phyloP scores from a whole-genome alignment of 2,797 vertebrate genomes.

The Acrossocheilus fasciatus region DNA sequence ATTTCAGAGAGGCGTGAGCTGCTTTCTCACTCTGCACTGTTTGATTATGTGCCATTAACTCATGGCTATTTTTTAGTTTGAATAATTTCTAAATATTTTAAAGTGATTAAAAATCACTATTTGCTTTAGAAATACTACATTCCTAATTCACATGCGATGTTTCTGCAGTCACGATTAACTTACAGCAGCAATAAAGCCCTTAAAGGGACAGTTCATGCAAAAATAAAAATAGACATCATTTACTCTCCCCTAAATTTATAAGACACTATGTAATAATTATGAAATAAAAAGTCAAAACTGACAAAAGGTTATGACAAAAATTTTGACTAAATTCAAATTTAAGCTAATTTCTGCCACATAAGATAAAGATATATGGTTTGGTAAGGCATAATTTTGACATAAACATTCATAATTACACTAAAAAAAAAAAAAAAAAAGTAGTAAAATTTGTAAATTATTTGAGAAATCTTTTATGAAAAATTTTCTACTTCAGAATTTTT shows the following conservation, averaged over 20 bases:
- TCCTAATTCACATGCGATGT: neutral
- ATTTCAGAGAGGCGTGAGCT: neutral
- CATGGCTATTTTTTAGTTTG: neutral
- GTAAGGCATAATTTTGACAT: neutral
- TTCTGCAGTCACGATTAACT: neutral
- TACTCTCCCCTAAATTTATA: neutral
- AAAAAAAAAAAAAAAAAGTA: too few species aligned
- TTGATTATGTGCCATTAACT: neutral
- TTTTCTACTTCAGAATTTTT: too few species aligned
- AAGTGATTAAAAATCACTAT: neutral
- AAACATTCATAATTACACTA: too few species aligned
- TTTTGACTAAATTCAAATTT: too few species aligned
- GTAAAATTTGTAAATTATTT: too few species aligned
- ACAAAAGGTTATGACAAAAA: too few species aligned
- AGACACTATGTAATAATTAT: too few species aligned
- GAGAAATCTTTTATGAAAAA: too few species aligned
- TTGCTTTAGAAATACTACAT: neutral
- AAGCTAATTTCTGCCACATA: neutral
- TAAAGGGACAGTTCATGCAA: neutral
- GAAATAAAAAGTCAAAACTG: neutral
- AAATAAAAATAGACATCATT: neutral
- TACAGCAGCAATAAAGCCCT: neutral
- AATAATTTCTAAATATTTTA: neutral
- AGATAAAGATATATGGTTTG: neutral
- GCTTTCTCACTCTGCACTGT: neutral